Percentiles rank a stretch among this genome's conserved stretches.
phyloP scores from a whole-genome alignment of 1,140 invertebrate species.

The Acromyrmex echinatior region DNA sequence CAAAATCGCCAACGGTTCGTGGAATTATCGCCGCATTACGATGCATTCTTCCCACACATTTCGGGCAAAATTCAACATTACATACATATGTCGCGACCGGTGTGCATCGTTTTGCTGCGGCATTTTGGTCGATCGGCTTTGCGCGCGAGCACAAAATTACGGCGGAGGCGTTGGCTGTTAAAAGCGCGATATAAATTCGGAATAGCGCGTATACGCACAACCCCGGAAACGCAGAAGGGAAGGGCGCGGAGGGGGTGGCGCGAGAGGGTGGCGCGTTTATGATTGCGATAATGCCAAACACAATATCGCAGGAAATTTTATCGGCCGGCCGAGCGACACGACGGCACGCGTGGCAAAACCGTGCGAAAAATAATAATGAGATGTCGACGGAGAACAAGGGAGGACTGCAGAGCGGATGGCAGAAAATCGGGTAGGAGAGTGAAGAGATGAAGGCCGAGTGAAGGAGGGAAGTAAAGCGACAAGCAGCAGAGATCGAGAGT shows the following conservation, averaged over 20 bases:
- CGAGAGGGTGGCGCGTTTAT: conserved; percentile 62
- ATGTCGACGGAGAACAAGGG: conserved; percentile 52
- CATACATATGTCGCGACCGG: conserved; percentile 66
- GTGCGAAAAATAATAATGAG: conserved; percentile 76
- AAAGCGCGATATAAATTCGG: conserved; percentile 79
- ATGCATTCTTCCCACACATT: conserved; percentile 71
- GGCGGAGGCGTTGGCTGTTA: conserved; percentile 71
- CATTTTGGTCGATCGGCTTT: conserved; percentile 66
- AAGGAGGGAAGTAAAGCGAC: conserved; percentile 42
- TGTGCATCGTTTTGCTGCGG: conserved; percentile 55
- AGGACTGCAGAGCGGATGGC: conserved; percentile 37
- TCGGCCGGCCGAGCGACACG: conserved; percentile 66
- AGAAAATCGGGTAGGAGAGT: conserved; percentile 23
- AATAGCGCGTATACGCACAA: conserved; percentile 35
- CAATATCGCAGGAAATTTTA: conserved; percentile 78
- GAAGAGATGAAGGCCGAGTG: conserved; percentile 6
- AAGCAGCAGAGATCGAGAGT: conserved; percentile 49
- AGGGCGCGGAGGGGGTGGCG: not conserved
- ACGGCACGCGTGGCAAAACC: conserved; percentile 70
- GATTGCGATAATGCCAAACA: conserved; percentile 80
- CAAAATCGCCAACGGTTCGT: conserved; percentile 69
- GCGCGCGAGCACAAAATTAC: conserved; percentile 69
- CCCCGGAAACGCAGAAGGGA: conserved; percentile 13
- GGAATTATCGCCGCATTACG: conserved; percentile 69
- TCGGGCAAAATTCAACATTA: conserved; percentile 67